These are phyloP conservation scores for Drosophila obscura DNA, from an alignment of 1,140 invertebrate genomes.

Conservation along the genomic window DNA sequence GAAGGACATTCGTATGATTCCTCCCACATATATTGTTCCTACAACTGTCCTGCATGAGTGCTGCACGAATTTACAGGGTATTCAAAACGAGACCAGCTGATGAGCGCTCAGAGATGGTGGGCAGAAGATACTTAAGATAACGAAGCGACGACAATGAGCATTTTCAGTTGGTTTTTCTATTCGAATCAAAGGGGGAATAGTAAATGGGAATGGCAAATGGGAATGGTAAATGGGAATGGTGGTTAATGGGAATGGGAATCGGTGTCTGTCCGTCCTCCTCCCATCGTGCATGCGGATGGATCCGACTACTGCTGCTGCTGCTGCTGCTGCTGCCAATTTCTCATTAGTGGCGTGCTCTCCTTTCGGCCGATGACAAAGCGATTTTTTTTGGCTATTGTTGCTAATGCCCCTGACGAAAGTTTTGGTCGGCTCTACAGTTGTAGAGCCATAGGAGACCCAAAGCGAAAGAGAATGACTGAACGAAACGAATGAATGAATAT, in stretches of 20 bases:
- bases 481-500: slow-evolving; percentile 6
- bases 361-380: slow-evolving; percentile 34
- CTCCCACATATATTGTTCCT: too few relatives aligned
- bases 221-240: too few relatives aligned
- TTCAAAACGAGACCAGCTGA: slow-evolving; percentile 62
- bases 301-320: too few relatives aligned
- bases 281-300: not conserved
- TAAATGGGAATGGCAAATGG: too few relatives aligned
- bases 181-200: too few relatives aligned
- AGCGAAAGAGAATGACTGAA: not conserved
- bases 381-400: not conserved
- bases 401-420: slow-evolving; percentile 27
- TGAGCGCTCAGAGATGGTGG: not conserved
- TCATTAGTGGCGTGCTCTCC: slow-evolving; percentile 40
- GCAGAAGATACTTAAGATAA: slow-evolving; percentile 38
- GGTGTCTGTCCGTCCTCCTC: slow-evolving; percentile 2
- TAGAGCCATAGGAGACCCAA: not conserved
- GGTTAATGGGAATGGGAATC: too few relatives aligned
- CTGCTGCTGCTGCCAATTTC: slow-evolving; percentile 18
- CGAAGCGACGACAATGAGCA: slow-evolving; percentile 20
- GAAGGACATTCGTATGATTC: too few relatives aligned
- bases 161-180: too few relatives aligned
- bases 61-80: too few relatives aligned
- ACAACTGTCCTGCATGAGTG: too few relatives aligned
- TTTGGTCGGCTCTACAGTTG: slow-evolving; percentile 18